These are phyloP conservation scores for Lissocephala sabroskyi DNA, from an alignment of 2,888 invertebrate genomes.

Conservation along the genomic window DNA sequence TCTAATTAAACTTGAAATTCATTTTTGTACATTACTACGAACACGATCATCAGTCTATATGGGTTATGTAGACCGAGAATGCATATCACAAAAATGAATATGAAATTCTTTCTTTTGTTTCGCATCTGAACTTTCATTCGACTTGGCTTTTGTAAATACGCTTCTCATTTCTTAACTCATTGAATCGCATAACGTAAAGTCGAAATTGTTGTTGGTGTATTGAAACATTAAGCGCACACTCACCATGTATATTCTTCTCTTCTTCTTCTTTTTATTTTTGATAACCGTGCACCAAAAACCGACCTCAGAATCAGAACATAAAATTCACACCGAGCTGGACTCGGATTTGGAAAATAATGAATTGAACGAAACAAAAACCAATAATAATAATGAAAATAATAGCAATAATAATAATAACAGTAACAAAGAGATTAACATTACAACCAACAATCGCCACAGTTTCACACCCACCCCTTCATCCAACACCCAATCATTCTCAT, in stretches of 20 bases:
- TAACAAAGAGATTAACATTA: constrained; percentile 47
- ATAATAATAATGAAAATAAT: constrained; percentile 36
- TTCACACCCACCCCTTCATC: constrained; percentile 31
- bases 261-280: constrained; percentile 59
- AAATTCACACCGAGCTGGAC: constrained; percentile 71
- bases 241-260: constrained; percentile 62
- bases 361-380: constrained; percentile 60
- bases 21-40: no score
- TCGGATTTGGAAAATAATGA: constrained; percentile 69
- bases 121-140: no score
- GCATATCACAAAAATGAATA: no score
- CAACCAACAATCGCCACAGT: constrained; percentile 54
- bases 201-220: constrained; percentile 39
- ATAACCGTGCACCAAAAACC: constrained; percentile 58
- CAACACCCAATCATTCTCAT: constrained; percentile 41
- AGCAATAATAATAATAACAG: constrained; percentile 37
- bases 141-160: no score
- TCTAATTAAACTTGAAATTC: no score
- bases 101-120: no score
- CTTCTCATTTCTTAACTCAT: no score
- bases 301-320: constrained; percentile 64
- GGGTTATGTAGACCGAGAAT: no score
- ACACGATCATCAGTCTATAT: no score
- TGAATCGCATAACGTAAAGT: constrained; percentile 6
- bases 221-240: constrained; percentile 53